Percentiles rank a stretch among this genome's conserved stretches.
Evolutionary conservation across 2,888 invertebrate genomes (phyloP).

Genomic region (Xestia rhomboidea): DNA sequence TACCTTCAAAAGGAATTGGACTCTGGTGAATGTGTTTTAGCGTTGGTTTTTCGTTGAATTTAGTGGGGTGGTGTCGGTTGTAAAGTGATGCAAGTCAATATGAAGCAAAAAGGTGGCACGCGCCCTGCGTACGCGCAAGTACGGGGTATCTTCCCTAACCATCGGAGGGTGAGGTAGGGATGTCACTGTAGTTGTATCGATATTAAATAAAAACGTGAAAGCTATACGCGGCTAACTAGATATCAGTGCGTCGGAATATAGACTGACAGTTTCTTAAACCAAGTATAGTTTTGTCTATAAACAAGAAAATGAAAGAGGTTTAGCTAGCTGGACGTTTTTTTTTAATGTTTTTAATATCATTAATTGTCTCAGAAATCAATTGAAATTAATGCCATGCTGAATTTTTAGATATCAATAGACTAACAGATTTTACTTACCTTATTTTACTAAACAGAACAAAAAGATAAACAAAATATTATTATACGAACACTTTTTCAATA

Average conservation of each 20-base stretch:
- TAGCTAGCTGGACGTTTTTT: background rate
- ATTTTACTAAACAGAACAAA: background rate
- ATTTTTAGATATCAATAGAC: background rate
- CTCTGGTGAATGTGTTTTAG: slow-evolving; percentile 12
- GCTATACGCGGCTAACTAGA: background rate
- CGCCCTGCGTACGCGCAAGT: slow-evolving; percentile 85
- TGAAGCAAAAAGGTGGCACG: slow-evolving; percentile 90
- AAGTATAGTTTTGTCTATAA: background rate
- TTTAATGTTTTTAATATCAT: background rate
- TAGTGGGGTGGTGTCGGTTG: slow-evolving; percentile 68
- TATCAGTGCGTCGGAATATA: background rate
- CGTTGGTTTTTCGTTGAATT: slow-evolving; percentile 57
- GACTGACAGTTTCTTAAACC: background rate
- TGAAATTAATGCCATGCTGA: background rate
- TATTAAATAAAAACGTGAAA: background rate
- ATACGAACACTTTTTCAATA: background rate
- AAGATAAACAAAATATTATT: background rate
- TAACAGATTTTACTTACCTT: background rate
- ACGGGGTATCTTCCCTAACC: slow-evolving; percentile 85
- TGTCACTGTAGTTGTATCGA: slow-evolving; percentile 61
- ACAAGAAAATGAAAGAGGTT: background rate
- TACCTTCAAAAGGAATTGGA: slow-evolving; percentile 48
- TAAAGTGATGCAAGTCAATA: slow-evolving; percentile 83
- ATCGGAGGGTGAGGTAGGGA: slow-evolving; percentile 83
- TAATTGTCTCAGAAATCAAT: background rate